A percentile compares a stretch with the other conserved stretches of the same genome.
These are phyloP conservation scores for Phymanthus crucifer DNA, from an alignment of 92 coral and sea anemone species.

Conservation along the genomic window DNA sequence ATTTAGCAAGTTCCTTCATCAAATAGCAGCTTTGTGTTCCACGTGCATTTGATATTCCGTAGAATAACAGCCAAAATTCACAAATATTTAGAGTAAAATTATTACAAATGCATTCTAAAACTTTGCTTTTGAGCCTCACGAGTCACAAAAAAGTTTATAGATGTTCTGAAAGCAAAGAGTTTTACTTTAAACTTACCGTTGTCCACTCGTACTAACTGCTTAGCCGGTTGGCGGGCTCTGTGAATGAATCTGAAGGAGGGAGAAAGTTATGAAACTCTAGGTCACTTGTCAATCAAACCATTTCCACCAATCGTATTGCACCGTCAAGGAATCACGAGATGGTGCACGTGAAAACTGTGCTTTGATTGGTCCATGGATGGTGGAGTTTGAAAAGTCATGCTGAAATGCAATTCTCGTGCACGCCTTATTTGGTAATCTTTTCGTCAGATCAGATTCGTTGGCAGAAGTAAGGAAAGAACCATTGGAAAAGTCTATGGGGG, in stretches of 20 bases:
- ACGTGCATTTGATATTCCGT: too few species aligned
- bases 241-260: background rate
- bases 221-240: background rate
- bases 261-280: background rate
- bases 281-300: background rate
- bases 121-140: background rate
- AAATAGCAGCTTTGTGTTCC: too few species aligned
- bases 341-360: background rate
- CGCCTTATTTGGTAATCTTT: too few species aligned
- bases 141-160: background rate
- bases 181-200: background rate
- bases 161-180: background rate
- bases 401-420: too few species aligned
- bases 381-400: background rate
- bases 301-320: background rate
- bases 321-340: background rate
- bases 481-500: too few species aligned
- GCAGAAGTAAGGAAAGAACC: too few species aligned
- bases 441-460: too few species aligned
- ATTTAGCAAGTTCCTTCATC: too few species aligned
- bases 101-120: background rate
- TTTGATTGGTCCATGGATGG: background rate
- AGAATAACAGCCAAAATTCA: background rate
- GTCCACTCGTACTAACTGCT: background rate
- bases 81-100: background rate